Base-by-base conservation (phyloP, 2,888 invertebrate species). In the Papilio elwesi region DNA sequence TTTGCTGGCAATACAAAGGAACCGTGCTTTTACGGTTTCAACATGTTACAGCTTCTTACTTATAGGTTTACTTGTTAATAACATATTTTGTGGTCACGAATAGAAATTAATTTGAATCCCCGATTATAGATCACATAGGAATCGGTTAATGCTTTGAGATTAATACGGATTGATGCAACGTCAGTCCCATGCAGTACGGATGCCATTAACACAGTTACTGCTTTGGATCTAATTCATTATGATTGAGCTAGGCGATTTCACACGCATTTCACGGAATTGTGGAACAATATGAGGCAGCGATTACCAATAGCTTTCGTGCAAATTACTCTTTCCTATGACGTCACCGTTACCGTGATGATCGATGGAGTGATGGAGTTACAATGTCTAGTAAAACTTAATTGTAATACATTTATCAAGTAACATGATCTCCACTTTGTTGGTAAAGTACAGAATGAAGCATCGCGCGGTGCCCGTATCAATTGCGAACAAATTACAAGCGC, bases 151-250 rank as follows among this genome's bases (percentile, higher is more conserved):
- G 71, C 62, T 74, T 73, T 76, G 78, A 77, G 77, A 76, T 74
- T 76, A 76, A 80, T 77, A 75, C 71, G 53, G 49, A 68, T 73
- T 69, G 75, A 68, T 76, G 76, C 71, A 75, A n/a, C n/a, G 68
- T 68, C 66, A 57, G 69, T 70, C 63, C 70, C 53, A 75, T 72
- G 76, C 76, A 75, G 74, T 76, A 76, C 75, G 70, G 70, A 66
- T 55, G 53, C 70, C 64, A 73, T 74, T 73, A 74, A 74, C 71
- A 75, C 74, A 75, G 67, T 74, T 76, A 74, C 75, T 74, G 76
- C 76, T 77, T 80, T 81, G 80, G 86, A 81, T 82, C 86, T 79
- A 81, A 86, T 85, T 87, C 83, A 82, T 76, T 82, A 84, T 82
- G 80, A 79, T 82, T 81, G 80, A 36, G 49, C 65, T 65, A 48